These are phyloP conservation scores for Lasiurus cinereus DNA, from an alignment of 2,113 vertebrate genomes.

Conservation along the genomic window DNA sequence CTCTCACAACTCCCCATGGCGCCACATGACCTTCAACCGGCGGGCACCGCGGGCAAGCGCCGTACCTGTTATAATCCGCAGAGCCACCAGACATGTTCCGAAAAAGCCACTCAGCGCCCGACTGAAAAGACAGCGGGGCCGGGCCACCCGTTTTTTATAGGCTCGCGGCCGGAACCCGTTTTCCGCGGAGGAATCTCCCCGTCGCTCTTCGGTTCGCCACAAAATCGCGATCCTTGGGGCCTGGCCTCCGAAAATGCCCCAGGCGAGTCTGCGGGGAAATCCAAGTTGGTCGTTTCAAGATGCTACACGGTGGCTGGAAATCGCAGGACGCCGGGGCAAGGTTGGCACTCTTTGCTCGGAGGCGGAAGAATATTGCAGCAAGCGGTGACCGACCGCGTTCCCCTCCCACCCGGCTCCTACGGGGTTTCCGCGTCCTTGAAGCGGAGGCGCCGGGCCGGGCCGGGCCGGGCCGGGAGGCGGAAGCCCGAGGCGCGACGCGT, in stretches of 20 bases:
- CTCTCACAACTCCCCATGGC: rapidly evolving
- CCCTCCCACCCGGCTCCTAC: conserved; percentile 71
- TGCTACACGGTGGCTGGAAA: not conserved
- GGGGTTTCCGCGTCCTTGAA: conserved; percentile 79
- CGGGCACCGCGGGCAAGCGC: rapidly evolving
- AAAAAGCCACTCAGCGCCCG: conserved; percentile 88
- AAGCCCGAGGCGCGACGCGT: not conserved
- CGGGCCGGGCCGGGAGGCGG: not conserved
- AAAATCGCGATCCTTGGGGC: not conserved
- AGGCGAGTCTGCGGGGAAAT: rapidly evolving
- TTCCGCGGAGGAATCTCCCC: conserved; percentile 85
- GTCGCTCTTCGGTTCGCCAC: rapidly evolving
- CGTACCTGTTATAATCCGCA: conserved; percentile 97
- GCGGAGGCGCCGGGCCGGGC: conserved; percentile 57
- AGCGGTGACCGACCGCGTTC: not conserved
- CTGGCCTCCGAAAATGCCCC: not conserved
- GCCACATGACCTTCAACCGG: not conserved
- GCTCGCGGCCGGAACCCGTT: conserved; percentile 88
- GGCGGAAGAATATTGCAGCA: conserved; percentile 96
- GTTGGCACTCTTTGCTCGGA: not conserved
- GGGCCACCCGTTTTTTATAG: conserved; percentile 91
- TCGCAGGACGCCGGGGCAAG: not conserved
- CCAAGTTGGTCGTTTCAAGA: not conserved
- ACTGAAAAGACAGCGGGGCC: conserved; percentile 93
- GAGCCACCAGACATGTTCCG: conserved; percentile 97